Evolutionary conservation across 1,140 invertebrate species (phyloP).

Genomic region (Helicoverpa zea): DNA sequence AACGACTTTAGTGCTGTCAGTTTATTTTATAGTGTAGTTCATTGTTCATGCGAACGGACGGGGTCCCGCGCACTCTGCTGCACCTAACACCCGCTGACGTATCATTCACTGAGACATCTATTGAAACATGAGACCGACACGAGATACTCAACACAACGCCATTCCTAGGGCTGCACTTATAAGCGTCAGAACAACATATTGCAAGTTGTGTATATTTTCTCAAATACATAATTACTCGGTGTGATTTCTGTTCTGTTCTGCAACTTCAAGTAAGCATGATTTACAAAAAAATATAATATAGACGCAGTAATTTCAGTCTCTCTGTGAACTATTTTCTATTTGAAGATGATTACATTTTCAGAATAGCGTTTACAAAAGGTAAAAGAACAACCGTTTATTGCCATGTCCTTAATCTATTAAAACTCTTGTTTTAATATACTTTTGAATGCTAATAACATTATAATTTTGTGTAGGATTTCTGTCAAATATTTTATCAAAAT

Average conservation of each 20-base stretch:
- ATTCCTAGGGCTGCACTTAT: slow-evolving; percentile 21
- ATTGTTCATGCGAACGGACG: slow-evolving; percentile 28
- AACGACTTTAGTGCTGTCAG: slow-evolving; percentile 16
- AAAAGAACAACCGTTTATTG: no score
- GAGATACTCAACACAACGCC: slow-evolving; percentile 40
- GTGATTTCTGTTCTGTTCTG: no score
- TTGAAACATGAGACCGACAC: slow-evolving; percentile 40
- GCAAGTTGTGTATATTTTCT: no score
- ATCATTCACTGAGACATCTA: slow-evolving; percentile 46
- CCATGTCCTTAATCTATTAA: no score
- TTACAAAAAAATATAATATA: no score
- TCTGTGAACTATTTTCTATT: no score
- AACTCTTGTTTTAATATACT: not conserved
- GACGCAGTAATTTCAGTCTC: no score
- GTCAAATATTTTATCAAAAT: slow-evolving; percentile 29
- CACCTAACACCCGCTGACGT: slow-evolving; percentile 43
- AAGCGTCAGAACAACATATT: not conserved
- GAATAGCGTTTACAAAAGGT: no score
- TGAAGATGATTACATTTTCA: no score
- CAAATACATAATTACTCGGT: no score
- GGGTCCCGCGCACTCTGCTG: slow-evolving; percentile 31
- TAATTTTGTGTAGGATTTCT: slow-evolving; percentile 2
- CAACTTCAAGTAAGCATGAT: no score
- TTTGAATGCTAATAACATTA: not conserved
- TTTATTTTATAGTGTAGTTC: not conserved